Percentiles rank a stretch among this genome's conserved stretches.
These are phyloP conservation scores for Tautogolabrus adspersus DNA, from an alignment of 2,113 vertebrate genomes.

Conservation along the genomic window DNA sequence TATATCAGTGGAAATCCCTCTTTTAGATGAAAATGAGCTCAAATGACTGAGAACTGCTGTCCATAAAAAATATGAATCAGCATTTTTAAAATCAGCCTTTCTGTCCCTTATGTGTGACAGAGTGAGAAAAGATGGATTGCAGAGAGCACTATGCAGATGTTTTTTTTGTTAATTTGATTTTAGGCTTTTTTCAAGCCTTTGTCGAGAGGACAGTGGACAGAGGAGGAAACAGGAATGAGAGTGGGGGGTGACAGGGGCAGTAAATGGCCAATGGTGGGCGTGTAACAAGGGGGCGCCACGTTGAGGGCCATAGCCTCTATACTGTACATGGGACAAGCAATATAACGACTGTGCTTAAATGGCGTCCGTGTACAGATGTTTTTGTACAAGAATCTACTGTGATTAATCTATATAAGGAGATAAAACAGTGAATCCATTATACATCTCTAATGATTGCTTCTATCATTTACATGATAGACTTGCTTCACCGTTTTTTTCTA, in stretches of 20 bases:
- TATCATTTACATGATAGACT: background rate
- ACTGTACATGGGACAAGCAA: no score
- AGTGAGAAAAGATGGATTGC: constrained; percentile 3
- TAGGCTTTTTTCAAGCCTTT: no score
- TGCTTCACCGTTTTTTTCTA: background rate
- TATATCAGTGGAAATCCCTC: background rate
- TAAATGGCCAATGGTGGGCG: no score
- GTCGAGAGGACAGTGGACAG: no score
- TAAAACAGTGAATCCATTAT: constrained; percentile 8
- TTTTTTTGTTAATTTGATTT: background rate
- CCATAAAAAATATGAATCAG: constrained; percentile 3
- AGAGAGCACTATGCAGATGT: constrained; percentile 6
- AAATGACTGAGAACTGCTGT: background rate
- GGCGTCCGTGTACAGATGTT: no score
- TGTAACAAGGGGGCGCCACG: no score
- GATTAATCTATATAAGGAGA: constrained; percentile 1
- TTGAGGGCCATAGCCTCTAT: no score
- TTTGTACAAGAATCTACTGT: constrained; percentile 2
- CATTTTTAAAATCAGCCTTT: constrained; percentile 8
- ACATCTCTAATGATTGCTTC: background rate
- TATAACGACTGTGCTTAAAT: no score
- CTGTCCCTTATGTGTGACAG: background rate
- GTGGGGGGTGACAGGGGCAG: no score
- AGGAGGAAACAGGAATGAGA: no score
- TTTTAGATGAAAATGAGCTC: background rate